These are phyloP conservation scores for Sceloporus undulatus DNA, from an alignment of 2,113 vertebrate genomes.

Conservation along the genomic window DNA sequence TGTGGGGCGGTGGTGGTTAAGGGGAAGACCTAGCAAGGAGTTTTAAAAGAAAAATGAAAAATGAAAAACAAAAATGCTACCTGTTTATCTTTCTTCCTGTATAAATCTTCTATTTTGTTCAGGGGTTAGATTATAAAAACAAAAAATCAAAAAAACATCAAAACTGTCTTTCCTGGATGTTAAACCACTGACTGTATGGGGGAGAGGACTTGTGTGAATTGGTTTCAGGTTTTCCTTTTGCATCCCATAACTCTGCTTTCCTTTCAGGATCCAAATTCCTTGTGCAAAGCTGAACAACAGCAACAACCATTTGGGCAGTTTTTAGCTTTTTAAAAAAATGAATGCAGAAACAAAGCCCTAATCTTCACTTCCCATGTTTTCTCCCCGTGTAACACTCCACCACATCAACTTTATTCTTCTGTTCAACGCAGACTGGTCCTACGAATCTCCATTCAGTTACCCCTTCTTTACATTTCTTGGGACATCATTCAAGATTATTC, in stretches of 20 bases:
- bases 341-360: neutral
- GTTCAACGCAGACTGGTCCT: neutral
- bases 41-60: neutral
- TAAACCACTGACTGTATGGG: neutral
- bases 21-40: conserved; percentile 3
- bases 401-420: neutral
- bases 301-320: no score
- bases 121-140: conserved; percentile 48
- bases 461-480: neutral
- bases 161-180: neutral
- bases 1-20: neutral
- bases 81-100: conserved; percentile 52
- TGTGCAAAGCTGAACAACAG: neutral
- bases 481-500: neutral
- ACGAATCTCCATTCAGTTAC: neutral
- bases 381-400: neutral
- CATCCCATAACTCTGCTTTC: conserved; percentile 23
- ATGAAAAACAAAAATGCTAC: conserved; percentile 53
- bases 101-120: conserved; percentile 36
- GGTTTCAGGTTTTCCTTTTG: neutral
- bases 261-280: conserved; percentile 26
- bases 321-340: neutral
- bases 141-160: neutral
- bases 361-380: neutral
- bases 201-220: neutral